Evolutionary conservation across 1,140 invertebrate genomes (phyloP).

Genomic region (Zaprionus davidi): DNA sequence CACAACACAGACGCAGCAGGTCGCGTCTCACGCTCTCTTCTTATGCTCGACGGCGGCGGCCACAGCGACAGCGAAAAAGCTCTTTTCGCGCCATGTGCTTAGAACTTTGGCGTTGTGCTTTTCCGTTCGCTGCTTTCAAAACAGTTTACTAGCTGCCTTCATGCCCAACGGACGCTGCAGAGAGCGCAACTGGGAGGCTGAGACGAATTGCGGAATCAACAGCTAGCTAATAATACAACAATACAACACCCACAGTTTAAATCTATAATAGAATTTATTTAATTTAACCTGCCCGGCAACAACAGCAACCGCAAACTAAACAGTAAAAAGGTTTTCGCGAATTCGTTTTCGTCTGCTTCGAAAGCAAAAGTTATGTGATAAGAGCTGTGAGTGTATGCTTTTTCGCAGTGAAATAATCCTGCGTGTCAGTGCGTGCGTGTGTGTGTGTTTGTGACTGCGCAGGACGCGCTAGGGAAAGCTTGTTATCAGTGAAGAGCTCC

Average conservation of each 20-base stretch:
- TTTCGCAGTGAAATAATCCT: constrained; percentile 47
- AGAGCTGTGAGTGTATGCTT: constrained; percentile 28
- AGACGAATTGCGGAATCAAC: constrained; percentile 30
- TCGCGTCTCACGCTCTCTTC: constrained; percentile 32
- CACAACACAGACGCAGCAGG: constrained; percentile 8
- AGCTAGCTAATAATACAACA: constrained; percentile 49
- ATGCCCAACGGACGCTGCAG: constrained; percentile 62
- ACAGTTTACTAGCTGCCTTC: constrained; percentile 76
- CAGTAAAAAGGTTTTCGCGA: constrained; percentile 16
- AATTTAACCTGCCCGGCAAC: constrained; percentile 30
- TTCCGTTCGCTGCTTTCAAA: constrained; percentile 52
- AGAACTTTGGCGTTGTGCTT: constrained; percentile 62
- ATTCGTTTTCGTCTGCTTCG: constrained; percentile 19
- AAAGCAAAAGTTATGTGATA: constrained; percentile 70
- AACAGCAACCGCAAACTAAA: constrained; percentile 11
- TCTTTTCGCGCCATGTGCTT: constrained; percentile 59
- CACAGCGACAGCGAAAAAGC: constrained; percentile 19
- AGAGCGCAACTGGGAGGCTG: constrained; percentile 34
- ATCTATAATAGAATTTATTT: constrained; percentile 48
- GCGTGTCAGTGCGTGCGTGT: constrained; percentile 37
- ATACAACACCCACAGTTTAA: constrained; percentile 21
- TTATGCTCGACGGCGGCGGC: constrained; percentile 31
- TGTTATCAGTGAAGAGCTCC: constrained; percentile 38
- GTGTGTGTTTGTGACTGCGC: constrained; percentile 40
- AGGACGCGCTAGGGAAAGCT: constrained; percentile 67